phyloP scores from a whole-genome alignment of 1,140 invertebrate genomes.

The Diprion similis region DNA sequence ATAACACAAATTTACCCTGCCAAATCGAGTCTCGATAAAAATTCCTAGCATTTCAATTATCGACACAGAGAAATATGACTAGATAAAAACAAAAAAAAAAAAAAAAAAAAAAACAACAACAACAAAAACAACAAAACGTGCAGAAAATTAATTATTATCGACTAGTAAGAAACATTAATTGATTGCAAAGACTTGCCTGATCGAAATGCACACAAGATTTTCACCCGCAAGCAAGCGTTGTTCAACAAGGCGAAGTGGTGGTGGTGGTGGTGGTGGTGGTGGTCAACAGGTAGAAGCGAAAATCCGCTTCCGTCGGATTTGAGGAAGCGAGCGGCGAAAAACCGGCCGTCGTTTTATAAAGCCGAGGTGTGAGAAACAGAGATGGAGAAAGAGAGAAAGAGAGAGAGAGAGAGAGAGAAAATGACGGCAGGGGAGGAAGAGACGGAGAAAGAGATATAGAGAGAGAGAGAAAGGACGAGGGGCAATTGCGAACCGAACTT shows the following conservation, averaged over 20 bases:
- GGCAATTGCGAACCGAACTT: slow-evolving; percentile 1
- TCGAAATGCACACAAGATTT: background rate
- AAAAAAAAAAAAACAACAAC: too few relatives aligned
- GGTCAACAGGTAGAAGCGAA: background rate
- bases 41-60: too few relatives aligned
- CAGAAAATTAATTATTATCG: too few relatives aligned
- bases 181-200: background rate
- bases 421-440: background rate
- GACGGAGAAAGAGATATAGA: background rate
- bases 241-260: background rate
- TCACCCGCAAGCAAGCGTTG: background rate
- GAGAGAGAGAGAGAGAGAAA: background rate
- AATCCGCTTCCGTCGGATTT: background rate
- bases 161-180: too few relatives aligned
- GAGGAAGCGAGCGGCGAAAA: too few relatives aligned
- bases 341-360: too few relatives aligned
- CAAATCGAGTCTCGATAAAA: too few relatives aligned
- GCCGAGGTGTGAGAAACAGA: background rate
- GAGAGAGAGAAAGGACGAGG: background rate
- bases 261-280: too few relatives aligned
- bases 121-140: too few relatives aligned
- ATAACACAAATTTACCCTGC: too few relatives aligned
- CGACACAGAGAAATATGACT: too few relatives aligned
- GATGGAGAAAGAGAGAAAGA: background rate
- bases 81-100: too few relatives aligned